These are phyloP conservation scores for Caenorhabditis macrosperma DNA, from an alignment of 2,888 invertebrate genomes.

Conservation along the genomic window DNA sequence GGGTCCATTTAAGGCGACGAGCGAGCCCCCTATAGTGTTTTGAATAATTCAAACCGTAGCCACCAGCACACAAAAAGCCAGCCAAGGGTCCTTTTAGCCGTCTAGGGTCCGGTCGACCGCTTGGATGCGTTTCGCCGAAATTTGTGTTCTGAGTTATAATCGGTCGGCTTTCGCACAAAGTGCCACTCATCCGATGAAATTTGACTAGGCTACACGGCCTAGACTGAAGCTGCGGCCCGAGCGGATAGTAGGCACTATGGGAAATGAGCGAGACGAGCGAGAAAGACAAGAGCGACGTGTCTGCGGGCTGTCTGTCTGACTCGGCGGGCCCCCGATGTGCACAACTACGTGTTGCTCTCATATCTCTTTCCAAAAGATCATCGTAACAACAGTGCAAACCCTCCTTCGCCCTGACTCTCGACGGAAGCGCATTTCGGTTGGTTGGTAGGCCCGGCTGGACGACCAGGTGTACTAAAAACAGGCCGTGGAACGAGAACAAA, in stretches of 20 bases:
- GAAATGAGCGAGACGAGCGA: neutral
- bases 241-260: neutral
- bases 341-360: slow-evolving; percentile 1
- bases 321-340: neutral
- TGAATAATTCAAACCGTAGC: slow-evolving; percentile 43
- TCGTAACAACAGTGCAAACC: slow-evolving; percentile 18
- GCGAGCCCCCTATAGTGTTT: slow-evolving; percentile 9
- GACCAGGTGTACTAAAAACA: slow-evolving; percentile 36
- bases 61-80: slow-evolving; percentile 25
- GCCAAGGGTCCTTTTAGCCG: neutral
- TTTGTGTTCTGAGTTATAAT: slow-evolving; percentile 43
- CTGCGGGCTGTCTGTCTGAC: slow-evolving; percentile 18
- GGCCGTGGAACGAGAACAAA: slow-evolving; percentile 10
- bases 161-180: slow-evolving; percentile 16
- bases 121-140: slow-evolving; percentile 21
- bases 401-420: neutral
- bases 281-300: neutral
- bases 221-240: slow-evolving; percentile 26
- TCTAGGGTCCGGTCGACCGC: neutral
- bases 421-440: neutral
- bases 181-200: slow-evolving; percentile 50
- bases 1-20: slow-evolving; percentile 37
- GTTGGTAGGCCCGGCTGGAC: neutral
- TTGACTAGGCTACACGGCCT: slow-evolving; percentile 29
- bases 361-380: slow-evolving; percentile 30